Evolutionary conservation across 2,888 invertebrate species (phyloP).

Genomic region (Gerosis bhagava): DNA sequence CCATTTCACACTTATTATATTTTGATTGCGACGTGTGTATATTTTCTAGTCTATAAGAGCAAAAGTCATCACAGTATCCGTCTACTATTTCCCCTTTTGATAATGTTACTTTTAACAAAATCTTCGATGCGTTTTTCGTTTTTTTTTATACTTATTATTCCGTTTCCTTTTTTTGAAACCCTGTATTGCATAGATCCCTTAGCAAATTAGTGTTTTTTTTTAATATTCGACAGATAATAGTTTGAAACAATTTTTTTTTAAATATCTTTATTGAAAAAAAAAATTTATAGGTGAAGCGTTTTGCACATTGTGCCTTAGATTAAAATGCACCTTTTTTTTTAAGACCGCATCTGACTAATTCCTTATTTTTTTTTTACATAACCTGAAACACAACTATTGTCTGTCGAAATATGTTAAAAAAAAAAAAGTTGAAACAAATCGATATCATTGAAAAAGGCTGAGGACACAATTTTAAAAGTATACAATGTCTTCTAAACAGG

Average conservation of each 20-base stretch:
- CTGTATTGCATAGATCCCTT: slow-evolving; percentile 75
- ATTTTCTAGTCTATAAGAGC: slow-evolving; percentile 47
- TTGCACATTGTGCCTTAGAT: too few species aligned
- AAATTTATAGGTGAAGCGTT: too few species aligned
- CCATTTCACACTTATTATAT: slow-evolving; percentile 6
- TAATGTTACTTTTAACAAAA: slow-evolving; percentile 24
- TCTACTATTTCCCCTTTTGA: slow-evolving; percentile 42
- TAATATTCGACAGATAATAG: slow-evolving; percentile 54
- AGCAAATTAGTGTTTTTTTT: slow-evolving; percentile 73
- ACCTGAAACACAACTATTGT: too few species aligned
- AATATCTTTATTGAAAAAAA: too few species aligned
- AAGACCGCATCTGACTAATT: too few species aligned
- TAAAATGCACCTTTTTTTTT: too few species aligned
- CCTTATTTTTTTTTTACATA: too few species aligned
- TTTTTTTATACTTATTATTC: slow-evolving; percentile 38
- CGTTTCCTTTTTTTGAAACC: slow-evolving; percentile 50
- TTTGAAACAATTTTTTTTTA: background rate
- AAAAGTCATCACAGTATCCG: slow-evolving; percentile 52
- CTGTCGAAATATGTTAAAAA: slow-evolving; percentile 57
- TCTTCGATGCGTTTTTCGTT: slow-evolving; percentile 31
- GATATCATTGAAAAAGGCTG: slow-evolving; percentile 80
- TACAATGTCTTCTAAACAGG: slow-evolving; percentile 81
- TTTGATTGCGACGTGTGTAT: slow-evolving; percentile 21
- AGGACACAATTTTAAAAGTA: slow-evolving; percentile 78
- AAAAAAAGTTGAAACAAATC: slow-evolving; percentile 55